These are phyloP conservation scores for Pristis pectinata DNA, from an alignment of 2,797 vertebrate genomes.

Conservation along the genomic window DNA sequence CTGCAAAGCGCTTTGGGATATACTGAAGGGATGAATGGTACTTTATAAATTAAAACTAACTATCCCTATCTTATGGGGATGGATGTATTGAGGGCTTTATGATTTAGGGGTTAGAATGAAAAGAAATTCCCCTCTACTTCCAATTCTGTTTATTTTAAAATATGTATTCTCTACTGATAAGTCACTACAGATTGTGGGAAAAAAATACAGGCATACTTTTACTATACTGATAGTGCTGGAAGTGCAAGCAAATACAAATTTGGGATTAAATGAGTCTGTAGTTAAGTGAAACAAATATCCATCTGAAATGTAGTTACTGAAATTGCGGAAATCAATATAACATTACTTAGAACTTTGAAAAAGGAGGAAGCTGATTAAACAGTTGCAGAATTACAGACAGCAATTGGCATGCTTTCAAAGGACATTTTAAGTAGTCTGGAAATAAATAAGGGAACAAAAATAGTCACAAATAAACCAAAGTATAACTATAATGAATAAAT, in stretches of 20 bases:
- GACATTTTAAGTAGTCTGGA: background rate
- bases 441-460: conserved; percentile 18
- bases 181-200: background rate
- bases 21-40: too few relatives aligned
- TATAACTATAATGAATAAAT: background rate
- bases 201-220: background rate
- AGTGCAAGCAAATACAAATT: conserved; percentile 15
- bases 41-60: too few relatives aligned
- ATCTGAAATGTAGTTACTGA: background rate
- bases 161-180: background rate
- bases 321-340: background rate
- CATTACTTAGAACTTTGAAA: background rate
- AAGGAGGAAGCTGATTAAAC: conserved; percentile 9
- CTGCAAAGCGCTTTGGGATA: too few relatives aligned
- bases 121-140: too few relatives aligned
- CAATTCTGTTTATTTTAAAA: background rate
- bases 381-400: conserved; percentile 4
- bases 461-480: background rate
- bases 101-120: too few relatives aligned
- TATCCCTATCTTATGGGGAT: too few relatives aligned
- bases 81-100: too few relatives aligned
- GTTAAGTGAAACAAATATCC: background rate
- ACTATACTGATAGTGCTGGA: background rate
- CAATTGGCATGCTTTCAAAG: background rate
- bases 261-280: background rate